A percentile compares a stretch with the other conserved stretches of the same genome.
These are phyloP conservation scores for Eublepharis macularius DNA, from an alignment of 2,113 vertebrate genomes.

Conservation along the genomic window DNA sequence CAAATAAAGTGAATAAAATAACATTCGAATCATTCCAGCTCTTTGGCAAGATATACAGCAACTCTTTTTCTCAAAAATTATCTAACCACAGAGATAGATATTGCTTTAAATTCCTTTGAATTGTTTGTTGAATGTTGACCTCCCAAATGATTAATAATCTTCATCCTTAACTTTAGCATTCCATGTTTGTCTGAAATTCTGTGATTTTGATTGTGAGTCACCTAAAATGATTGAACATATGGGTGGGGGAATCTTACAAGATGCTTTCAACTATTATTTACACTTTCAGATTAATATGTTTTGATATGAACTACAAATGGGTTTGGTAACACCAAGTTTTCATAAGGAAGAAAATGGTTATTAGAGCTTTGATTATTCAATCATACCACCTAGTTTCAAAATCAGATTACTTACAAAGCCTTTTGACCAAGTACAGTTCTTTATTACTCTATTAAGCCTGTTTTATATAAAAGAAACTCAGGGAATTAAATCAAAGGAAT, in stretches of 20 bases:
- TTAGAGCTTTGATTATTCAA: constrained; percentile 45
- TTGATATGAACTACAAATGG: constrained; percentile 11
- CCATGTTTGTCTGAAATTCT: constrained; percentile 9
- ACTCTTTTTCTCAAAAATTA: not conserved
- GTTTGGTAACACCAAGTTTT: not conserved
- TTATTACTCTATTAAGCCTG: constrained; percentile 36
- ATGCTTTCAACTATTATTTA: constrained; percentile 13
- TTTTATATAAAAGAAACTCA: constrained; percentile 41
- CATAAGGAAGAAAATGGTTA: not conserved
- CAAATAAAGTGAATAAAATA: not conserved
- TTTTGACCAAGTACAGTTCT: constrained; percentile 32
- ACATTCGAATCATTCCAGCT: not conserved
- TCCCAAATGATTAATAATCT: constrained; percentile 3
- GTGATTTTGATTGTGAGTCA: constrained; percentile 23
- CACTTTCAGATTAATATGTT: not conserved
- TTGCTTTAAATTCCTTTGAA: not conserved
- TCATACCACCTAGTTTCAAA: constrained; percentile 47
- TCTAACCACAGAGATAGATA: not conserved
- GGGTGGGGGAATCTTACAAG: not conserved
- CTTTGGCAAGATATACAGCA: not conserved
- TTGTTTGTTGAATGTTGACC: not conserved
- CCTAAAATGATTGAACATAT: not conserved
- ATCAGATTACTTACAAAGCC: constrained; percentile 39
- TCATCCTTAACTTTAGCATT: not conserved
- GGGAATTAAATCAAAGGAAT: constrained; percentile 60